These are phyloP conservation scores for Urocynchramus pylzowi DNA, from an alignment of 2,113 vertebrate genomes.

Conservation along the genomic window DNA sequence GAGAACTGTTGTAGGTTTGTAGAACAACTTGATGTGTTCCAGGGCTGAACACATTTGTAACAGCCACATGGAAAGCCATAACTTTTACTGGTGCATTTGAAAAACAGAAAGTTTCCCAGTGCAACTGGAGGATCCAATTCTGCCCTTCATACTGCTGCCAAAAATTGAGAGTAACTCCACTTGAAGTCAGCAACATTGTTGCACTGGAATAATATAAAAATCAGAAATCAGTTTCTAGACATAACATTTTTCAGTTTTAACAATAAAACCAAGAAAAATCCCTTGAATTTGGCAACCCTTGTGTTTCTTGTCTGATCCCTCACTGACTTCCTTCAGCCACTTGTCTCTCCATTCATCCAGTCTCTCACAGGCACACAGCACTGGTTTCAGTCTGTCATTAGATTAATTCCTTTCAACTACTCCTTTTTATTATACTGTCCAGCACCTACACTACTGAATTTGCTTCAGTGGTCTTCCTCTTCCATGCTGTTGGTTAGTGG, in stretches of 20 bases:
- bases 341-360: not conserved
- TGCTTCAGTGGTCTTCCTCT: not conserved
- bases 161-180: not conserved
- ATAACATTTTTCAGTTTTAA: not conserved
- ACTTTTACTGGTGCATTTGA: not conserved
- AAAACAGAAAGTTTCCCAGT: not conserved
- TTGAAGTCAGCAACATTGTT: not conserved
- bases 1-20: not conserved
- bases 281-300: not conserved
- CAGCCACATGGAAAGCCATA: not conserved
- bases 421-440: not conserved
- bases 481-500: not conserved
- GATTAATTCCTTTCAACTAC: not conserved
- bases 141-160: not conserved
- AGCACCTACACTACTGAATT: not conserved
- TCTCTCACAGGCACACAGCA: not conserved
- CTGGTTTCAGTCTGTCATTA: not conserved
- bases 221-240: not conserved
- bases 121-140: not conserved
- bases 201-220: not conserved
- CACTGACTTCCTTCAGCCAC: not conserved
- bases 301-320: not conserved
- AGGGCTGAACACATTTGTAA: not conserved
- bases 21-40: not conserved
- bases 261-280: not conserved